Conservation (phyloP, 2,888 invertebrate genomes). For the Drosophila subsilvestris region DNA sequence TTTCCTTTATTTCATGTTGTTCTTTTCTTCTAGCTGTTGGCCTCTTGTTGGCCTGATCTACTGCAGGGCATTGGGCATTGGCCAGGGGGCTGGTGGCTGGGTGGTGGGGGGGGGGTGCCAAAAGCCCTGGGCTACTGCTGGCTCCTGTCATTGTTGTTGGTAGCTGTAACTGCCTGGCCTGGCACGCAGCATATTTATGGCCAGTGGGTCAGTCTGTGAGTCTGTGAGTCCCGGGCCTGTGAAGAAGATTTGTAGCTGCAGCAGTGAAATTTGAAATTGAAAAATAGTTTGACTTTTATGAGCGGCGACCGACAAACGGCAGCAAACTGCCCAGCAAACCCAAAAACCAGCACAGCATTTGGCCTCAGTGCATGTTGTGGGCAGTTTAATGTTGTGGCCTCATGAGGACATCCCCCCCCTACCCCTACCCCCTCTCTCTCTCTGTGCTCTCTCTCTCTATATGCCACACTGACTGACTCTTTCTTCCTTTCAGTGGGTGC, state of each 20-base stretch:
- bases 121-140: constrained; percentile 32
- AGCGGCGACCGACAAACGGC: constrained; percentile 63
- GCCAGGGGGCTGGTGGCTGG: background rate
- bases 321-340: constrained; percentile 13
- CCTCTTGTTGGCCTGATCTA: constrained; percentile 58
- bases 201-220: constrained; percentile 69
- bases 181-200: constrained; percentile 79
- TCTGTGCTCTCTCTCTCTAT: constrained; percentile 1
- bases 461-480: background rate
- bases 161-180: constrained; percentile 42
- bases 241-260: constrained; percentile 75
- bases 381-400: constrained; percentile 35
- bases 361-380: constrained; percentile 31
- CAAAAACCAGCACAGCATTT: constrained; percentile 32
- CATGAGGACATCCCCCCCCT: no score
- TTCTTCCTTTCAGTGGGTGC: constrained; percentile 2
- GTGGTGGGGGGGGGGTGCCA: constrained; percentile 18
- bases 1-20: background rate
- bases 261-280: constrained; percentile 78
- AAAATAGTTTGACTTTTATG: constrained; percentile 80
- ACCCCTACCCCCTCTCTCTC: background rate
- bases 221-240: constrained; percentile 40
- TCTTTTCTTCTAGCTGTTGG: constrained; percentile 11
- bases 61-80: constrained; percentile 13
- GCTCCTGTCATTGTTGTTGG: constrained; percentile 21